phyloP scores from a whole-genome alignment of 2,113 vertebrate genomes.

The Buteo buteo region DNA sequence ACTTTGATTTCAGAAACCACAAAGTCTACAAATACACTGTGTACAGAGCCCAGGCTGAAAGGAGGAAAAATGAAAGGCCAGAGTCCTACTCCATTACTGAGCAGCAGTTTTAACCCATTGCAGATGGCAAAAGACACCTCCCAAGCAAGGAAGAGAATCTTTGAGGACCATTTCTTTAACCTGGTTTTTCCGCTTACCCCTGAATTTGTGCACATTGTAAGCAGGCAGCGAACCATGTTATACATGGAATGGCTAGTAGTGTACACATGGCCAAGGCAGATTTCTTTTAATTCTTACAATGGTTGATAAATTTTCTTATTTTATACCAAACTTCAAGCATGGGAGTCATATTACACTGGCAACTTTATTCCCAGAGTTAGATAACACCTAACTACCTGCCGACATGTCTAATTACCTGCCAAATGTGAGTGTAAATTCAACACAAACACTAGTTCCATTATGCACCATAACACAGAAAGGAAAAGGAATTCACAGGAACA shows the following conservation, averaged over 20 bases:
- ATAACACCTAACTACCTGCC: neutral
- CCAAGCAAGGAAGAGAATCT: neutral
- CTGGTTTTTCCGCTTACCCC: neutral
- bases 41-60: neutral
- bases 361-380: neutral
- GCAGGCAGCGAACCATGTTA: neutral
- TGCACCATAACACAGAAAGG: neutral
- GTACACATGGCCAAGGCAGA: neutral
- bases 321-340: neutral
- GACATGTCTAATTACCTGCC: neutral
- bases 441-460: neutral
- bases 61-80: neutral
- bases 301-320: neutral
- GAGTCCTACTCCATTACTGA: neutral
- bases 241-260: no score
- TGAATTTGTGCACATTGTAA: neutral
- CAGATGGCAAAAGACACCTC: neutral
- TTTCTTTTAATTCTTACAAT: neutral
- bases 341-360: neutral
- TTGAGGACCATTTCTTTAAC: neutral
- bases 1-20: neutral
- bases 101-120: neutral
- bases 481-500: neutral
- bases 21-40: neutral
- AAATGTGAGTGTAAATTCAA: neutral